Conservation (phyloP, 2,888 invertebrate genomes). For the Cephalotes varians region DNA sequence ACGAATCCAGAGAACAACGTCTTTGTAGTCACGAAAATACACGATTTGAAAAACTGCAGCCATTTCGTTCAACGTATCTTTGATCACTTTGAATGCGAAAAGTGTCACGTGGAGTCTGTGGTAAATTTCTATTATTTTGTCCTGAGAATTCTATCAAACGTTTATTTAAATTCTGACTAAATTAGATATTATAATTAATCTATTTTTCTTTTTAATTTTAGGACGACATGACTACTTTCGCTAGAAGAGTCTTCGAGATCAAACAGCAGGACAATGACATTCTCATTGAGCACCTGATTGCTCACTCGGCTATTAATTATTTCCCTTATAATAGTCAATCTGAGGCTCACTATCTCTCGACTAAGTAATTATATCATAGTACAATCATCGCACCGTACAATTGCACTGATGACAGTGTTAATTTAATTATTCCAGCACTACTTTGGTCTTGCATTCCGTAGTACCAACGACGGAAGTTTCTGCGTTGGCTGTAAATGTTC, state of each 20-base stretch:
- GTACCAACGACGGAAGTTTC: conserved; percentile 65
- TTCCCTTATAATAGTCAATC: conserved; percentile 80
- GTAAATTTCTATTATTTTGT: conserved; percentile 49
- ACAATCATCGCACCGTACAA: neutral
- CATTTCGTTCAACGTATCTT: conserved; percentile 76
- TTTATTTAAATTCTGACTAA: neutral
- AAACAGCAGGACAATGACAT: conserved; percentile 68
- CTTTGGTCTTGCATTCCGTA: conserved; percentile 79
- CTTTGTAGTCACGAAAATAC: conserved; percentile 80
- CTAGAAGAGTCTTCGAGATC: conserved; percentile 72
- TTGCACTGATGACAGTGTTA: neutral
- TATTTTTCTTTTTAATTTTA: conserved; percentile 41
- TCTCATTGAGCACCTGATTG: conserved; percentile 75
- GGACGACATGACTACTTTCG: conserved; percentile 74
- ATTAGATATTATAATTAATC: neutral
- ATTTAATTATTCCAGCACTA: conserved; percentile 79
- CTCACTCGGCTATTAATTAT: conserved; percentile 77
- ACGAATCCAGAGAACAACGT: conserved; percentile 55
- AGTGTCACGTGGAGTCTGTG: conserved; percentile 69
- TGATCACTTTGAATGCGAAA: conserved; percentile 74
- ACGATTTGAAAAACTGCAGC: conserved; percentile 77
- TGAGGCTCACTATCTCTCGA: conserved; percentile 83
- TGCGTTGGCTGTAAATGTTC: conserved; percentile 63
- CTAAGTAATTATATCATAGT: conserved; percentile 80
- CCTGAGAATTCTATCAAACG: neutral